Evolutionary conservation across 2,113 vertebrate genomes (phyloP).

Genomic region (Sapajus apella): DNA sequence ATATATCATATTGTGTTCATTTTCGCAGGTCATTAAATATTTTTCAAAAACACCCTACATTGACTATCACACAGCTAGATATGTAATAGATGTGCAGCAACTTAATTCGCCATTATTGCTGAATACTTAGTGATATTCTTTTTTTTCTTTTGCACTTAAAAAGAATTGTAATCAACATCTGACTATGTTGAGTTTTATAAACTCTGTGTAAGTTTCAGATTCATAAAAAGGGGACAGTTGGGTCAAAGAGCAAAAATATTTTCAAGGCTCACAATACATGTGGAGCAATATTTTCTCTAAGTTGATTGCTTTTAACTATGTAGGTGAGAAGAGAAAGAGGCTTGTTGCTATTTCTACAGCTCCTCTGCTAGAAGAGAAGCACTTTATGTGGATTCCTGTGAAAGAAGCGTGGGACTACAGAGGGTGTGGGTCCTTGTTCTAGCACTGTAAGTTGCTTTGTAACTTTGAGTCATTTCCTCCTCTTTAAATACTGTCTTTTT

Average conservation of each 20-base stretch:
- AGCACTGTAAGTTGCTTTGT: not conserved
- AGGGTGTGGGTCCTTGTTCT: not conserved
- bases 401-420: not conserved
- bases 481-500: not conserved
- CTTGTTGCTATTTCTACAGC: not conserved
- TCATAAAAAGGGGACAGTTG: not conserved
- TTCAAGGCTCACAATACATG: not conserved
- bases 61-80: not conserved
- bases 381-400: too few relatives aligned
- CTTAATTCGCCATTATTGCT: not conserved
- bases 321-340: not conserved
- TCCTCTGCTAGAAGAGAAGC: not conserved
- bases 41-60: constrained; percentile 12
- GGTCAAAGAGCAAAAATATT: not conserved
- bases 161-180: not conserved
- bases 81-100: not conserved
- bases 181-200: not conserved
- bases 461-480: not conserved
- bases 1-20: not conserved
- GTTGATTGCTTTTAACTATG: not conserved
- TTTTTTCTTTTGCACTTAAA: not conserved
- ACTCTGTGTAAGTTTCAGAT: not conserved
- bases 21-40: constrained; percentile 21
- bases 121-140: not conserved
- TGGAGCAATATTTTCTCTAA: not conserved